These are phyloP conservation scores for Palythoa grandiflora DNA, from an alignment of 92 coral and sea anemone species.

Conservation along the genomic window DNA sequence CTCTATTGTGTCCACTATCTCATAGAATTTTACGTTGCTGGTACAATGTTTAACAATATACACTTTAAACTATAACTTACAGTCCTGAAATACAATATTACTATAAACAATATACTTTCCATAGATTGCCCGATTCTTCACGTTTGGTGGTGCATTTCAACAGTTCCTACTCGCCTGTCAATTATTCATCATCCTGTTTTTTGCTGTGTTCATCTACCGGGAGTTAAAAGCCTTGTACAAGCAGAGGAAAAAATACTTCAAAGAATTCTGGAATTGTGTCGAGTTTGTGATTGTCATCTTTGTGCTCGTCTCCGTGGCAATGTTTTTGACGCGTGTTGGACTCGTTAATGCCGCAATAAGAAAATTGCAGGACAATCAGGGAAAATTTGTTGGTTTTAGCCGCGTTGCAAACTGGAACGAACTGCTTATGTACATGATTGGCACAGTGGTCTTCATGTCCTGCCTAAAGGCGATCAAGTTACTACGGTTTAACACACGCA, in stretches of 20 bases:
- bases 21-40: too few relatives aligned
- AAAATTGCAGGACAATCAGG: conserved; percentile 64
- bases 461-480: conserved; percentile 90
- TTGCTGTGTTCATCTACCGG: conserved; percentile 85
- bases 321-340: conserved; percentile 83
- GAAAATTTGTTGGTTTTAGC: conserved; percentile 80
- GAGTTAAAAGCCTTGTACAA: conserved; percentile 87
- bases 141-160: conserved; percentile 90
- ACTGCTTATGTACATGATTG: conserved; percentile 81
- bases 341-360: conserved; percentile 74
- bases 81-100: not conserved
- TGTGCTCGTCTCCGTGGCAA: conserved; percentile 77
- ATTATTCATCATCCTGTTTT: conserved; percentile 82
- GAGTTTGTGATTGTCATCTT: conserved; percentile 77
- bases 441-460: conserved; percentile 82
- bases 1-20: too few relatives aligned
- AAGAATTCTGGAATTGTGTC: conserved; percentile 88
- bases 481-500: conserved; percentile 86
- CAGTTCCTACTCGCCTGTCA: conserved; percentile 79
- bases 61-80: too few relatives aligned
- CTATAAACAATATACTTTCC: not conserved
- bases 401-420: conserved; percentile 92
- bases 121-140: conserved; percentile 64
- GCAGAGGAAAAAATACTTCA: conserved; percentile 76
- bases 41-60: too few relatives aligned